Conservation (phyloP, 92 coral and sea anemone species). For the Phymanthus crucifer region DNA sequence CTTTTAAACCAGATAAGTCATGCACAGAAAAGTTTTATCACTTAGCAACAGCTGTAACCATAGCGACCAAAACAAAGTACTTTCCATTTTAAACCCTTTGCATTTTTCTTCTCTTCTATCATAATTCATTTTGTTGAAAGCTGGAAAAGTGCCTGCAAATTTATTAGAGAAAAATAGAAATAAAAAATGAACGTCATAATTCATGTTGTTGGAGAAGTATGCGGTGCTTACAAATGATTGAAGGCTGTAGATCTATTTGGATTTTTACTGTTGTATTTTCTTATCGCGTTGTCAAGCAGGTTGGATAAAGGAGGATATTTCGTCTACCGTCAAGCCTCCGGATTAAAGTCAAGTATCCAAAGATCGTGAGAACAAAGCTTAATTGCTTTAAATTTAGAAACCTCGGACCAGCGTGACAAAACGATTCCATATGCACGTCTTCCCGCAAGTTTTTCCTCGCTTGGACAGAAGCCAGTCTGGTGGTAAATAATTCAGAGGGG, state of each 20-base stretch:
- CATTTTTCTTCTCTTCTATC: background rate
- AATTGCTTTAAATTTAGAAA: background rate
- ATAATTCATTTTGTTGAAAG: no score
- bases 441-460: background rate
- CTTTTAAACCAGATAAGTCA: background rate
- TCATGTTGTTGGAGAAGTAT: no score
- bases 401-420: background rate
- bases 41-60: background rate
- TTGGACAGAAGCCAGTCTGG: background rate
- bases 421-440: background rate
- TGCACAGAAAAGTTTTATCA: background rate
- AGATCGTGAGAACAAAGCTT: background rate
- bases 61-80: background rate
- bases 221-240: no score
- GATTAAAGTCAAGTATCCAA: background rate
- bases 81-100: background rate
- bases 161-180: no score
- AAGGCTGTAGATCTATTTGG: no score
- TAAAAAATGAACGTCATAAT: no score
- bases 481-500: background rate
- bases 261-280: background rate
- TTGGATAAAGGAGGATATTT: background rate
- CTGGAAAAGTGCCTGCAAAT: no score
- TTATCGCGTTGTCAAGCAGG: background rate
- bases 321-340: constrained; percentile 5